Conservation (phyloP, 2,888 invertebrate species). For the Noctua fimbriata region DNA sequence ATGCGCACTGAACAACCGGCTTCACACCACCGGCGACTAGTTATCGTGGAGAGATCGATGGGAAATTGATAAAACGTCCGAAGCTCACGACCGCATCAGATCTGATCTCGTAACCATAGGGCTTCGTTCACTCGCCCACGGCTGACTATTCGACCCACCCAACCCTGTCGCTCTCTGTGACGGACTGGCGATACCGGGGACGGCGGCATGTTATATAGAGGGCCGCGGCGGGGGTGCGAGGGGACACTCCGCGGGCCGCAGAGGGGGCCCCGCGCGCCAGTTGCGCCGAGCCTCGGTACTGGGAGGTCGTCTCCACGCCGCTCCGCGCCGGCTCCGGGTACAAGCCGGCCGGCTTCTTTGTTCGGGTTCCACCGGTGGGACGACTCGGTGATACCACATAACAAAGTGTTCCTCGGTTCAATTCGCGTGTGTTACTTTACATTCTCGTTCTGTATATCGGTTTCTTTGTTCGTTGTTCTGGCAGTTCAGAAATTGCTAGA, state of each 20-base stretch:
- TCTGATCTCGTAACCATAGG: conserved; percentile 90
- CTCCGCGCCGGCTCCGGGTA: conserved; percentile 73
- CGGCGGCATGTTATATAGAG: conserved; percentile 85
- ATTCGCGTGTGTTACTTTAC: conserved; percentile 51
- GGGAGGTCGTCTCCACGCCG: conserved; percentile 76
- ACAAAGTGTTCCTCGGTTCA: conserved; percentile 59
- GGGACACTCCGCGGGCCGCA: conserved; percentile 80
- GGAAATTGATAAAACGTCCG: conserved; percentile 83
- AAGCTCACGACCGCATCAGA: conserved; percentile 88
- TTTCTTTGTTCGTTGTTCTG: conserved; percentile 53
- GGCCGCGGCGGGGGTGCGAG: conserved; percentile 82
- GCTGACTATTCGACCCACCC: conserved; percentile 87
- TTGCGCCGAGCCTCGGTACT: conserved; percentile 75
- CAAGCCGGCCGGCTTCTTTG: conserved; percentile 89
- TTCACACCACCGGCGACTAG: conserved; percentile 84
- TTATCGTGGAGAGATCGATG: conserved; percentile 87
- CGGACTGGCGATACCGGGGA: conserved; percentile 87
- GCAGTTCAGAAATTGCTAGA: conserved; percentile 65
- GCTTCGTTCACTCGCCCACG: conserved; percentile 87
- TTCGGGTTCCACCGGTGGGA: conserved; percentile 75
- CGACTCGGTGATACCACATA: conserved; percentile 42
- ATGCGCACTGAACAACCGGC: conserved; percentile 86
- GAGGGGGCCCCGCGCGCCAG: conserved; percentile 88
- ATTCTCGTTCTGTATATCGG: conserved; percentile 27
- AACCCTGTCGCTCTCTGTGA: conserved; percentile 88